Evolutionary conservation across 2,113 vertebrate genomes (phyloP).

Genomic region (Turnix velox): DNA sequence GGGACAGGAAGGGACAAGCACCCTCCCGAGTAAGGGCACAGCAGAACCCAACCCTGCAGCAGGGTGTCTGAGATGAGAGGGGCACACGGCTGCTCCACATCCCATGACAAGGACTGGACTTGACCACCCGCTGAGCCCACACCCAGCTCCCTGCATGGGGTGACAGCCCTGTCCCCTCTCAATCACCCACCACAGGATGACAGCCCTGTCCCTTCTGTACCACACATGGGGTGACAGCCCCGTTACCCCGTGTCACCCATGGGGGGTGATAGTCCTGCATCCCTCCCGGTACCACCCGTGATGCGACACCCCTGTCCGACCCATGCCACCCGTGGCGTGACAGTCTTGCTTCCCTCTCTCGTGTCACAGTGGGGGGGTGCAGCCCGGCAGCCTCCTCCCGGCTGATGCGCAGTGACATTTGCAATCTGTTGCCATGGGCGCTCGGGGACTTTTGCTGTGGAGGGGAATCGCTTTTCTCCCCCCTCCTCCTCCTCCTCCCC

Average conservation of each 20-base stretch:
- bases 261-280: neutral
- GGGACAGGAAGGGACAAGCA: neutral
- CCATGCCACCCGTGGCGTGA: neutral
- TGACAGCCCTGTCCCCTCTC: neutral
- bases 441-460: conserved; percentile 78
- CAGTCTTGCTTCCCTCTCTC: neutral
- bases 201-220: neutral
- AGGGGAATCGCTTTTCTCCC: conserved; percentile 42
- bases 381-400: conserved; percentile 28
- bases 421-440: conserved; percentile 71
- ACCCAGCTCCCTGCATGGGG: neutral
- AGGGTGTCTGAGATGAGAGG: neutral
- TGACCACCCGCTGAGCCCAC: neutral
- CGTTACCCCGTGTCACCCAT: neutral
- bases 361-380: neutral
- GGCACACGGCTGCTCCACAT: fast-evolving
- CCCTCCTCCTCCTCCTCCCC: conserved; percentile 20
- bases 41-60: neutral
- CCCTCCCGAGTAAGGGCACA: neutral
- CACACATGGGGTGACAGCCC: neutral
- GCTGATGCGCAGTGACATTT: conserved; percentile 55
- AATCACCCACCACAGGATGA: neutral
- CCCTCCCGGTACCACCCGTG: neutral
- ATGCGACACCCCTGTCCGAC: neutral
- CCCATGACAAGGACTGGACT: neutral